Base-by-base conservation (phyloP, 1,140 invertebrate species). In the Arctopsyche grandis region DNA sequence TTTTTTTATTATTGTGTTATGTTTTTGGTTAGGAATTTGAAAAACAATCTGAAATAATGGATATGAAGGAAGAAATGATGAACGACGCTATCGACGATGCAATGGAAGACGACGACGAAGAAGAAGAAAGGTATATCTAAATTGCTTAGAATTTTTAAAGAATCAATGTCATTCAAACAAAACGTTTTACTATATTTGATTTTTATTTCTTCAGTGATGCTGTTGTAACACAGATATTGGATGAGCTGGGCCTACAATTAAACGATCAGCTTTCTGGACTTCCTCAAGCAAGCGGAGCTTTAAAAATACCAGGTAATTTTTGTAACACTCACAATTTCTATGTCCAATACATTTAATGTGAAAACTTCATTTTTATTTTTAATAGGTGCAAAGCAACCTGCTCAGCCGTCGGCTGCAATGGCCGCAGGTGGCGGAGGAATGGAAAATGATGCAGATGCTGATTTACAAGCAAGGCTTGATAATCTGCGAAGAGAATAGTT, bases 21-120 rank as follows among this genome's bases (percentile, higher is more conserved):
- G 5, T 75, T 60, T 78, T 26, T 80, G 83, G 78, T 5, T 95
- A 97, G 91, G 98, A 99, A 85, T 99, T 99, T 91, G 98, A 99
- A 88, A 99, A 99, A 84, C 98, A 99, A 85, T 98, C 97, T 0
- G 98, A 99, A 89, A 99, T 99, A 78, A 99, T 99, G 98, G 98
- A 99, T 86, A 99, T 99, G 98, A 99, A 99, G 85, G 98, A 99
- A 89, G 99, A 99, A 89, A 98, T 99, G 91, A 99, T 99, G 94
- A 98, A 98, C 87, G 99, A 99, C 89, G 98, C 97, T 7, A 99
- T 99, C 84, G 99, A 99, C 88, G 98, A 99, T 89, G 98, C 98
- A 1, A 98, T 99, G 93, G 98, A 97, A 82, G 98, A 97, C 83
- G 98, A 98, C 86, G 97, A 94, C 48, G 98, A 99, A 86, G 98